A percentile compares a stretch with the other conserved stretches of the same genome.
phyloP scores from a whole-genome alignment of 2,113 vertebrate genomes.

The Phrynosoma blainvillii region DNA sequence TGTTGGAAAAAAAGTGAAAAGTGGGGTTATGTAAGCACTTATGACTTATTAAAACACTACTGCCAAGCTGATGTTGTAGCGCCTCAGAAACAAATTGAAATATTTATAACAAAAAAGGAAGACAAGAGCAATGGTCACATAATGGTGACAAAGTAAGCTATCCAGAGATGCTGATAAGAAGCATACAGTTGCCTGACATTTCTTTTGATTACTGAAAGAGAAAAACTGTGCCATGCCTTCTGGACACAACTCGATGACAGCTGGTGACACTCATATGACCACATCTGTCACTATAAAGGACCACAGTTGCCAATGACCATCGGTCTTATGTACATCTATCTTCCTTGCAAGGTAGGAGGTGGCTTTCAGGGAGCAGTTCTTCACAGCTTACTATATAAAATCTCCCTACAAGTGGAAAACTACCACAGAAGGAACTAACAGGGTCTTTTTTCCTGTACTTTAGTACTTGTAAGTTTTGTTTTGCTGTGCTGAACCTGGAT shows the following conservation, averaged over 20 bases:
- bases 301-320: neutral
- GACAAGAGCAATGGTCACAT: neutral
- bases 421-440: neutral
- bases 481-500: too few species aligned
- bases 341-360: neutral
- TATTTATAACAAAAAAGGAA: constrained; percentile 2
- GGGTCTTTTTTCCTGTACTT: neutral
- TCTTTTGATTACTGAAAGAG: neutral
- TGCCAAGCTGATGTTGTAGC: neutral
- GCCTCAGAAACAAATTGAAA: constrained; percentile 16
- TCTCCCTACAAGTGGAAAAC: neutral
- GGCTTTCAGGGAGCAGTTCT: too few species aligned
- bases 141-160: neutral
- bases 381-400: too few species aligned
- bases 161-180: neutral
- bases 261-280: too few species aligned
- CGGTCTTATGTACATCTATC: neutral
- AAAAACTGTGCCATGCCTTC: too few species aligned
- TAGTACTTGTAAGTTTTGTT: neutral
- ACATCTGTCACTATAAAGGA: neutral
- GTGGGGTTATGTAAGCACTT: constrained; percentile 31
- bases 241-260: neutral
- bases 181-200: neutral
- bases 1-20: constrained; percentile 4
- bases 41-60: constrained; percentile 34